Base-by-base conservation (phyloP, 2,888 invertebrate genomes). In the Pheosia tremula region DNA sequence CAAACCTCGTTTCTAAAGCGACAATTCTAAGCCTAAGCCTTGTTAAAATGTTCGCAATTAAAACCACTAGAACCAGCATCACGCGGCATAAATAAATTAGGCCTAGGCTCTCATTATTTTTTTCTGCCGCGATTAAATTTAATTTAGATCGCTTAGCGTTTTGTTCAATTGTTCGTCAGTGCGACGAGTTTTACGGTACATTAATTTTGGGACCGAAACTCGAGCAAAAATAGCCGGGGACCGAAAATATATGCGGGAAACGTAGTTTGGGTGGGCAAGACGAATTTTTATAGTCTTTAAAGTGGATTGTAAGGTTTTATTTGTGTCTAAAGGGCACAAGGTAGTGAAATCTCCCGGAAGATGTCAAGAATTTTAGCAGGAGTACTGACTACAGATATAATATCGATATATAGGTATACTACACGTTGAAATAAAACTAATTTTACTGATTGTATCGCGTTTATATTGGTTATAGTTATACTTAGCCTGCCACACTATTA, bases 171-270 rank as follows among this genome's bases (percentile, higher is more conserved):
- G 74, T 66, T 66, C 74, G 59, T 39, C 55, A 55, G 58, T 71
- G 64, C 60, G 63, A 71, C 66, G 72, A 64, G 69, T 74, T 68
- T 74, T 61, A 66, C 69, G 58, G 55, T 61, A 68, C 74, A 74
- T 74, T 74, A 71, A 64, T 55, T 63, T 69, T 63, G 54, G 54
- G 57, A 61, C 59, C 24, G 61, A 59, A 59, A 54, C 50, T 55
- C 36, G 38, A 38, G 39, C 39, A n/a, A 39, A 55, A 55, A 55
- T 39, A 55, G 39, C 37, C 7, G 55, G 39, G 55, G 7, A 10
- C 38, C 11, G 8, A 39, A 55, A 55, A 53, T 53, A 55, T 55
- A 55, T 55, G 38, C 55, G 39, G 55, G 7, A 39, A 13, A 39
- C 53, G 53, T 53, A 37, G n/a, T 0, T 38, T 36, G 37, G 39